Conservation (phyloP, 2,888 invertebrate genomes). For the Nephrocerus scutellatus region DNA sequence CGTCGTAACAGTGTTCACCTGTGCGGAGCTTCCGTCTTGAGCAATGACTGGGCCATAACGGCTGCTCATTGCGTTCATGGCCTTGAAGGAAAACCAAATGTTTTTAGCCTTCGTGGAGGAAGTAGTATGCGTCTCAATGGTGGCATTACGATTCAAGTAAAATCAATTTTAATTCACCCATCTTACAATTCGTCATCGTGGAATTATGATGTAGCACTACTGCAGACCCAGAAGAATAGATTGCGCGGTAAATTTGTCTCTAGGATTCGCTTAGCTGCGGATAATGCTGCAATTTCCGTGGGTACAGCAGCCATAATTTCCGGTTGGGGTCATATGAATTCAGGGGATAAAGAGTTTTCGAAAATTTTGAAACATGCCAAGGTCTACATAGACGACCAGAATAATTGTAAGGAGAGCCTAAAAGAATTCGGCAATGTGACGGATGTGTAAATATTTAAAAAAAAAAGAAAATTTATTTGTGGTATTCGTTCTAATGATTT, state of each 20-base stretch:
- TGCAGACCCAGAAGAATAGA: slow-evolving; percentile 29
- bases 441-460: slow-evolving; percentile 34
- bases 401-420: slow-evolving; percentile 30
- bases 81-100: slow-evolving; percentile 27
- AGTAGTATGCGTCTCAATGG: slow-evolving; percentile 30
- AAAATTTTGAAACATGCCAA: slow-evolving; percentile 34
- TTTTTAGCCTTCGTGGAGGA: slow-evolving; percentile 36
- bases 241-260: slow-evolving; percentile 28
- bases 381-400: slow-evolving; percentile 35
- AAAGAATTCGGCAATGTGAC: slow-evolving; percentile 35
- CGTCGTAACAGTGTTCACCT: slow-evolving; percentile 37
- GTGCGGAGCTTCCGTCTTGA: slow-evolving; percentile 39
- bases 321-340: slow-evolving; percentile 41
- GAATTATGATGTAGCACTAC: slow-evolving; percentile 40
- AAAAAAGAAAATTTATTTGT: background rate
- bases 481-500: no score
- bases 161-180: slow-evolving; percentile 37
- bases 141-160: slow-evolving; percentile 31
- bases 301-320: slow-evolving; percentile 32
- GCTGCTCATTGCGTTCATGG: slow-evolving; percentile 41
- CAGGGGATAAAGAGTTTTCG: slow-evolving; percentile 30
- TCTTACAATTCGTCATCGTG: slow-evolving; percentile 35
- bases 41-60: slow-evolving; percentile 37
- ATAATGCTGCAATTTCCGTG: slow-evolving; percentile 24
- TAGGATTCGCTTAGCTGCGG: slow-evolving; percentile 29